Evolutionary conservation across 2,888 invertebrate species (phyloP), one percentile per base, ranked within the genome.

Genomic region (Bombyx huttoni): DNA sequence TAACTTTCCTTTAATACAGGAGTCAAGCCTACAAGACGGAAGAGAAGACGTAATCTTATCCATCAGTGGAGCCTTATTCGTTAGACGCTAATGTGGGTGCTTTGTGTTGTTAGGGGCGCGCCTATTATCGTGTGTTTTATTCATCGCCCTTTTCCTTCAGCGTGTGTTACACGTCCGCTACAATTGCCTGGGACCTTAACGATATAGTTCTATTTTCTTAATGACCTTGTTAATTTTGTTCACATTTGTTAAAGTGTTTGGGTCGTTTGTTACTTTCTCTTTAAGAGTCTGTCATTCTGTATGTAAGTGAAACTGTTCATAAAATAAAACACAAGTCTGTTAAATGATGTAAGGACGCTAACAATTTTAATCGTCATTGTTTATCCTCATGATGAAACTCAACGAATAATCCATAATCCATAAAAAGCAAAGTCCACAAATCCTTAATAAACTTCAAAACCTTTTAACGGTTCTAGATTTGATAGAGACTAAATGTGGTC

Each of bases 81-180:
- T 78, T 75, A 69, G 71, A 71, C 70, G 73, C 70, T 83, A 85
- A 83, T 83, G 83, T 81, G 75, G 71, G 72, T 66, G 73, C 73
- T 78, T 73, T 73, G 72, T 71, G 72, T 71, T 72, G 72, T 71
- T 70, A 75, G 68, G 74, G 63, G 70, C 66, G 62, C 62, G 61
- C 67, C 77, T 81, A 82, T 81, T 82, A 81, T 69, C 73, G 73
- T 71, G 81, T 80, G 72, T 78, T 81, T 81, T 80, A 81, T 82
- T 82, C 81, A 82, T 79, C 67, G 73, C 68, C 67, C 71, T 73
- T 75, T 79, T 73, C 75, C 75, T 73, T 67, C 65, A 64, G 65
- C 68, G 70, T 67, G 65, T 68, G 73, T 71, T 68, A 72, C 71
- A 68, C 69, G 68, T 69, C 65, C 64, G 67, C 68, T 68, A 71